A percentile compares a stretch with the other conserved stretches of the same genome.
Evolutionary conservation across 2,888 invertebrate species (phyloP).

Genomic region (Molorchus minor): DNA sequence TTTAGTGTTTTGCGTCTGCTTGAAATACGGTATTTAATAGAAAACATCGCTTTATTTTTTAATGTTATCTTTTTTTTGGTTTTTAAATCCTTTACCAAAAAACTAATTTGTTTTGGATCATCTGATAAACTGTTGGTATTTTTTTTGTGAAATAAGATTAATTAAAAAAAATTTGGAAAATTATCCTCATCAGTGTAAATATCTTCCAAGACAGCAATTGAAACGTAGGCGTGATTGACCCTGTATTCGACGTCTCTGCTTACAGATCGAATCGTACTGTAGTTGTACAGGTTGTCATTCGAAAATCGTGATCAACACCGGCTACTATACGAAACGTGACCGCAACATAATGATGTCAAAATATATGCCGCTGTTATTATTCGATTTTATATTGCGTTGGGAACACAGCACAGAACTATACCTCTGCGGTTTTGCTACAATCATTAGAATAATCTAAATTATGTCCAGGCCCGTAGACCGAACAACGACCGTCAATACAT

Average conservation of each 20-base stretch:
- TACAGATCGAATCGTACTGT: slow-evolving; percentile 26
- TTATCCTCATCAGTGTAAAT: no score
- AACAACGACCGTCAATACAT: slow-evolving; percentile 17
- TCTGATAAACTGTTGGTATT: no score
- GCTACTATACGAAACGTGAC: slow-evolving; percentile 63
- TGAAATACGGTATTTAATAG: no score
- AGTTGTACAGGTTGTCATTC: slow-evolving; percentile 52
- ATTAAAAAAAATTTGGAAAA: no score
- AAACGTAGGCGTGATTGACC: no score
- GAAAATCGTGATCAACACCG: slow-evolving; percentile 60
- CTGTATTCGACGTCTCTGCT: slow-evolving; percentile 30
- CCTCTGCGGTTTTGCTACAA: slow-evolving; percentile 55
- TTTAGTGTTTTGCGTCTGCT: no score
- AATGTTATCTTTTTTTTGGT: no score
- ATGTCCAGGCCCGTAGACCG: slow-evolving; percentile 32
- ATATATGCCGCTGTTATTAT: slow-evolving; percentile 55
- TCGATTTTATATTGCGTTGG: slow-evolving; percentile 50
- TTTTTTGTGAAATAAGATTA: no score
- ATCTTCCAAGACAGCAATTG: no score
- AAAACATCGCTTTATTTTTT: no score
- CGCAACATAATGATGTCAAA: slow-evolving; percentile 60
- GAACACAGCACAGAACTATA: slow-evolving; percentile 44
- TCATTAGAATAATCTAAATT: slow-evolving; percentile 44
- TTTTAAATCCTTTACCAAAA: no score
- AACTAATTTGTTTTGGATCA: no score